phyloP scores from a whole-genome alignment of 2,797 vertebrate genomes.

The Luscinia luscinia region DNA sequence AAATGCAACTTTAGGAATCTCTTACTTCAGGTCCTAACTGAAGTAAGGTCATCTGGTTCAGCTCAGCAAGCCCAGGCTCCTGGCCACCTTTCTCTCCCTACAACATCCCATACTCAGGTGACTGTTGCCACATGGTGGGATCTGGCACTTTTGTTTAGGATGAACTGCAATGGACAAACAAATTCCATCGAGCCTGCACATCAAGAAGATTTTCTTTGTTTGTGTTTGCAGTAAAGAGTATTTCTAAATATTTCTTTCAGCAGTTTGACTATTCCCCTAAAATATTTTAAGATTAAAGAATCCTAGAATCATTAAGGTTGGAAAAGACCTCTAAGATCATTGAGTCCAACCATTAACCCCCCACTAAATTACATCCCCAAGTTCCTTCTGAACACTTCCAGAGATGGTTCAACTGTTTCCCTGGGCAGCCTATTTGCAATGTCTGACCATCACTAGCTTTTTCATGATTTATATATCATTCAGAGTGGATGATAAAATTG shows the following conservation, averaged over 20 bases:
- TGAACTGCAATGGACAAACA: not conserved
- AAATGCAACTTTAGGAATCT: not conserved
- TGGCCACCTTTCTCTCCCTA: not conserved
- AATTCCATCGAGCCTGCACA: fast-evolving
- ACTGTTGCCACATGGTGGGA: not conserved
- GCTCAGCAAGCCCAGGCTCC: fast-evolving
- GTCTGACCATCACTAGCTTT: not conserved
- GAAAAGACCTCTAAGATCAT: not conserved
- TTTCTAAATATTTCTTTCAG: not conserved
- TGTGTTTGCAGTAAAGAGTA: not conserved
- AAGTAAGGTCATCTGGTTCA: not conserved
- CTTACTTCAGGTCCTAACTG: not conserved
- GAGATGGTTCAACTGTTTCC: not conserved
- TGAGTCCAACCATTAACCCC: not conserved
- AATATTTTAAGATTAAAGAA: not conserved
- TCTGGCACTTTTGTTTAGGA: not conserved
- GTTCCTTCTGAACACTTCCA: not conserved
- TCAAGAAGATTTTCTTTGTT: not conserved
- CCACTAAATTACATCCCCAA: not conserved
- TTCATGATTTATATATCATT: not conserved
- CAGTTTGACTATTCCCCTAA: not conserved
- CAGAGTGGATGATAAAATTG: not conserved
- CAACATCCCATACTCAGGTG: not conserved
- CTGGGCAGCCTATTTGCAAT: not conserved
- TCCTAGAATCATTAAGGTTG: not conserved